Evolutionary conservation across 2,888 invertebrate genomes (phyloP).

Genomic region (Campoletis raptor): DNA sequence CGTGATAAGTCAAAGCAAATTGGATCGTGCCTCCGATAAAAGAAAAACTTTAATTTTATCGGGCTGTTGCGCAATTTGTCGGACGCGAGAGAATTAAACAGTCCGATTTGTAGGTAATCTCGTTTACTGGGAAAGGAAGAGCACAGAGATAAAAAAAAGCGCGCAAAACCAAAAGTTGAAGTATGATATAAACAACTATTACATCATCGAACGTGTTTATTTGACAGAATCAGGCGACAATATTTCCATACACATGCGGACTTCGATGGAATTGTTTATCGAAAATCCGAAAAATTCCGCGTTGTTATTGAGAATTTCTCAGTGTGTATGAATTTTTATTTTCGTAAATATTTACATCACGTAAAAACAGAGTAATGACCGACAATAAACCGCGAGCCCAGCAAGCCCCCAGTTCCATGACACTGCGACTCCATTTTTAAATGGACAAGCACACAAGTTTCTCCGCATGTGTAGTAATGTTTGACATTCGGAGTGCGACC

Average conservation of each 20-base stretch:
- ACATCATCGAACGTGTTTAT: background rate
- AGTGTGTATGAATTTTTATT: too few relatives aligned
- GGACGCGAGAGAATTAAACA: background rate
- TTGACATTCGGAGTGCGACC: background rate
- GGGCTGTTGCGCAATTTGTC: background rate
- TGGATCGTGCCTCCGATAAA: background rate
- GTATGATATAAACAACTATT: background rate
- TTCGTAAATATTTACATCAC: background rate
- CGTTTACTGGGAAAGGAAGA: background rate
- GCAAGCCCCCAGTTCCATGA: background rate
- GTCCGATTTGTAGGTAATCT: background rate
- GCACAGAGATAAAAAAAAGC: background rate
- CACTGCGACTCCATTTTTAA: background rate
- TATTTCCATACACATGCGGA: background rate
- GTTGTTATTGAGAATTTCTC: too few relatives aligned
- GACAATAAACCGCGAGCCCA: background rate
- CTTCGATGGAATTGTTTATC: background rate
- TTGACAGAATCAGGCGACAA: background rate
- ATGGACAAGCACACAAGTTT: background rate
- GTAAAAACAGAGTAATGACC: background rate
- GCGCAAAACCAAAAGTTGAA: constrained; percentile 1
- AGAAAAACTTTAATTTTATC: background rate
- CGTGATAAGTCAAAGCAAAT: background rate
- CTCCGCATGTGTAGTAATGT: background rate
- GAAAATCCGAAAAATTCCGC: too few relatives aligned